phyloP scores from a whole-genome alignment of 1,140 invertebrate species.

The Drusus annulatus region DNA sequence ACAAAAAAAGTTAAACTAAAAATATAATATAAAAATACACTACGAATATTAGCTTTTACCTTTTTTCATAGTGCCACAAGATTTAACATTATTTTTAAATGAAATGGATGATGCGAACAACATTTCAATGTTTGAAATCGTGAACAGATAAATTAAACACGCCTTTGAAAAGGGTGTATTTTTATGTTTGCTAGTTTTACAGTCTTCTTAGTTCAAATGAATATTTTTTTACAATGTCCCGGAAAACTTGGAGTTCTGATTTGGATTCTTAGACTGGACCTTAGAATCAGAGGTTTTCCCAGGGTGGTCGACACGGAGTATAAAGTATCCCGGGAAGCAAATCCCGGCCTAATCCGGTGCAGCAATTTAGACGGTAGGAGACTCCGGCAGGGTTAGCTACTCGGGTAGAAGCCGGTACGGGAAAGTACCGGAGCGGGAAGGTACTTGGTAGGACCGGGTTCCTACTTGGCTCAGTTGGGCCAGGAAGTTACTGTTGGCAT shows the following conservation, averaged over 20 bases:
- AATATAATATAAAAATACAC: not conserved
- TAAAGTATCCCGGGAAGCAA: slow-evolving; percentile 66
- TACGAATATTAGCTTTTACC: not conserved
- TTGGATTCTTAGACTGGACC: slow-evolving; percentile 19
- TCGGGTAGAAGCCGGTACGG: too few species aligned
- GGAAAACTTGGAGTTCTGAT: not conserved
- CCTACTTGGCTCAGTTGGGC: not conserved
- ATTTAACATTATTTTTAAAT: too few species aligned
- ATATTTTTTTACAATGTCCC: too few species aligned
- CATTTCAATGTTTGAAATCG: too few species aligned
- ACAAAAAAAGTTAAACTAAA: not conserved
- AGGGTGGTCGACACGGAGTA: slow-evolving; percentile 53
- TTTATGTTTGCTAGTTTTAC: too few species aligned
- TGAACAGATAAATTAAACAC: too few species aligned
- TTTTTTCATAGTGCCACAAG: not conserved
- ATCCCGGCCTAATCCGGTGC: slow-evolving; percentile 68
- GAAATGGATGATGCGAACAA: too few species aligned
- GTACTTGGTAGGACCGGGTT: slow-evolving; percentile 63
- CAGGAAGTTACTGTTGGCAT: not conserved
- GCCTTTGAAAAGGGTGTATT: too few species aligned
- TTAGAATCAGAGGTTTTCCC: slow-evolving; percentile 49
- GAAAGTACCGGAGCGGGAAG: slow-evolving; percentile 14
- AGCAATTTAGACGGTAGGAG: slow-evolving; percentile 67
- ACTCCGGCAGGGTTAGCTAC: not conserved
- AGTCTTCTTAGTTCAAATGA: too few species aligned